Evolutionary conservation across 2,113 vertebrate species (phyloP).

Genomic region (Gulo gulo): DNA sequence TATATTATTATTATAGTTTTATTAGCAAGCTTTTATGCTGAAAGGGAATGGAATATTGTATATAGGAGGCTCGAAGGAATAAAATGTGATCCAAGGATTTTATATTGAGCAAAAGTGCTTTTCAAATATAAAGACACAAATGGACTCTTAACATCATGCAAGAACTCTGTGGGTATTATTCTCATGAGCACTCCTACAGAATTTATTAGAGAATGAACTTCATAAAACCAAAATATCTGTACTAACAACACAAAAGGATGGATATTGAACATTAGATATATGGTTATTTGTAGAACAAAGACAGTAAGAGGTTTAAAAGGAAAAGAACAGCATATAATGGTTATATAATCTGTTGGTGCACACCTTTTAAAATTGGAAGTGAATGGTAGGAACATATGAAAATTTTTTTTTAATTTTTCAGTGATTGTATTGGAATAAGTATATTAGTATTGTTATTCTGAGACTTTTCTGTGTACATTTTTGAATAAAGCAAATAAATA

Average conservation of each 20-base stretch:
- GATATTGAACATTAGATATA: not conserved
- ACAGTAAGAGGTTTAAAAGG: not conserved
- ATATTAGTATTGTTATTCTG: not conserved
- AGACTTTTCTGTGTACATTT: not conserved
- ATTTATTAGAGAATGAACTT: not conserved
- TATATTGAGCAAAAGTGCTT: not conserved
- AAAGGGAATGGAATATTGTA: not conserved
- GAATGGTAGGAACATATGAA: not conserved
- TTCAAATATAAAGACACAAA: not conserved
- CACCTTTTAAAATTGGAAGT: constrained; percentile 6
- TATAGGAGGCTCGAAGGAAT: not conserved
- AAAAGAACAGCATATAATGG: not conserved
- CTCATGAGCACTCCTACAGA: not conserved
- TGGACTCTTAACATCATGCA: not conserved
- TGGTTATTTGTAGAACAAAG: not conserved
- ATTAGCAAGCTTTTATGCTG: not conserved
- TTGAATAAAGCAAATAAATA: constrained; percentile 18
- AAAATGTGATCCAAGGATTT: not conserved
- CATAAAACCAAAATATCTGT: not conserved
- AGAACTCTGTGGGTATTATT: not conserved
- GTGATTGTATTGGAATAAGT: not conserved
- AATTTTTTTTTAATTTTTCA: not conserved
- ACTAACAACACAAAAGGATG: not conserved
- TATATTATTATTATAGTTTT: not conserved
- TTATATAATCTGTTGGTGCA: not conserved